Percentiles rank a stretch among this genome's conserved stretches.
Conservation (phyloP, 2,888 invertebrate genomes). For the Patella ulyssiponensis region DNA sequence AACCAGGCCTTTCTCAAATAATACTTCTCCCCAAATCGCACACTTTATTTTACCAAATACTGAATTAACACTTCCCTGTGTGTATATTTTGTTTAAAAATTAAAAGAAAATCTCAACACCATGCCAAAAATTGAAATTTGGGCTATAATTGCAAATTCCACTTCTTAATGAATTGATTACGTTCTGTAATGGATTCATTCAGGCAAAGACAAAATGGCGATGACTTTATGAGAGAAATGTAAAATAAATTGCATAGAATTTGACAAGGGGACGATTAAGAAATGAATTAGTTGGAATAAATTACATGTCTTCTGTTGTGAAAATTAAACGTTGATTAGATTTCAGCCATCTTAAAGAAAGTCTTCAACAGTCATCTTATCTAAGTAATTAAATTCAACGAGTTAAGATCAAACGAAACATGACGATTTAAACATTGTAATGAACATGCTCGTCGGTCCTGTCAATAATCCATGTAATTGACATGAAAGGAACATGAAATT, state of each 20-base stretch:
- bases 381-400: constrained; percentile 7
- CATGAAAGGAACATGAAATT: background rate
- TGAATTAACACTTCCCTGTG: no score
- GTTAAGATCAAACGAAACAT: background rate
- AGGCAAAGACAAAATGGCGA: no score
- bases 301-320: background rate
- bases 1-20: no score
- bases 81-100: no score
- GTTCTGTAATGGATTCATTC: no score
- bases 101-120: no score
- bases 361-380: background rate
- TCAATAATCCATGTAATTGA: constrained; percentile 7
- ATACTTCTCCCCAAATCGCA: no score
- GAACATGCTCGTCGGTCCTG: background rate
- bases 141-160: no score
- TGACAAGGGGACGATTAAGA: background rate
- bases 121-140: no score
- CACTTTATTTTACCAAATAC: no score
- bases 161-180: no score
- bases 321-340: constrained; percentile 3
- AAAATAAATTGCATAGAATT: constrained; percentile 3
- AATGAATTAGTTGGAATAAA: background rate
- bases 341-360: background rate
- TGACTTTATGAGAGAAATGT: background rate
- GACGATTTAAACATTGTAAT: background rate